Evolutionary conservation across 2,888 invertebrate species (phyloP), one percentile per base, ranked within the genome.

Genomic region (Pelosia muscerda): DNA sequence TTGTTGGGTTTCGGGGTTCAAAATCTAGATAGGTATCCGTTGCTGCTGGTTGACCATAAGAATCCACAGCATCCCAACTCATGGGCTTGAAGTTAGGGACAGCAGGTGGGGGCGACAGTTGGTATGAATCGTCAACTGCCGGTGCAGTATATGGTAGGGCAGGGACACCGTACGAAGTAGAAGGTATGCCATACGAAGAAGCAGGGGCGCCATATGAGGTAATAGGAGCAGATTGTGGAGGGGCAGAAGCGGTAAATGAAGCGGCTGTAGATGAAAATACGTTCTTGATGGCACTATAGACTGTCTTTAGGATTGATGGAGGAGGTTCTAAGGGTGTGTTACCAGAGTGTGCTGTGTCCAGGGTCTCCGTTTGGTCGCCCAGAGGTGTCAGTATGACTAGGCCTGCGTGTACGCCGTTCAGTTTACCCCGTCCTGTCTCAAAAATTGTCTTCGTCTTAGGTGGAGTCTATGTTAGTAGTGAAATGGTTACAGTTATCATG

Each of bases 381-480:
- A 94, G 82, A n/a, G 95, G 95, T 62, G 94, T 88, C 83, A 95
- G 88, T 74, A 95, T 84, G 73, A 95, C 90, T 72, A 94, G 85
- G 61, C 95, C 95, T 65, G 95, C 95, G 81, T 94, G 95, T 63
- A 93, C 86, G 76, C 95, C 95, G 84, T 84, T 90, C 87, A 94
- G 90, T 89, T 90, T 93, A 82, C 90, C 89, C 76, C 92, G 90
- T 85, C 94, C 95, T 94, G 94, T 91, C 94, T 92, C 93, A 91
- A 85, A 93, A 92, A 92, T 83, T 74, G 68, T 67, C 67, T 53
- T 53, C 15, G 73, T 76, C 79, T 81, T 81, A 81, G 75, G 69
- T 71, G 60, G 63, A 76, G 78, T 81, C 65, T 77, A 65, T 74
- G 81, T 85, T 84, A 85, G 81, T 85, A 82, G 58, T 68, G 57